Evolutionary conservation across 92 coral and sea anemone genomes (phyloP).

Genomic region (Epizoanthus illoricatus): DNA sequence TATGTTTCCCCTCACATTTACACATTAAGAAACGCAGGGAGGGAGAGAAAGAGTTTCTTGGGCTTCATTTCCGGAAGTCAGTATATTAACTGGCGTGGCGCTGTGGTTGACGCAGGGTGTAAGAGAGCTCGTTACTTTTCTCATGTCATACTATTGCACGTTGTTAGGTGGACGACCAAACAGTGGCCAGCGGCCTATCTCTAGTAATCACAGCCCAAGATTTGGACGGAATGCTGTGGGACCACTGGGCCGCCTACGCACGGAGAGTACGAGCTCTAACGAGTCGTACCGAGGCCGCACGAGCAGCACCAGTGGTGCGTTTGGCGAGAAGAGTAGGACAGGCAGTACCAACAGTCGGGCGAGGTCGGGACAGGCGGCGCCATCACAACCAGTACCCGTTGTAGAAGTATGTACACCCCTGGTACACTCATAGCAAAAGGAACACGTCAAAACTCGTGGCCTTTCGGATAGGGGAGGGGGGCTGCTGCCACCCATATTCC

Average conservation of each 20-base stretch:
- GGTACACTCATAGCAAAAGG: neutral
- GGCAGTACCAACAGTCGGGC: constrained; percentile 8
- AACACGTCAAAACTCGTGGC: too few relatives aligned
- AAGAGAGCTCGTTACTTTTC: too few relatives aligned
- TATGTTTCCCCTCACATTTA: neutral
- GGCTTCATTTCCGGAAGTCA: too few relatives aligned
- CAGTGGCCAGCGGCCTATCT: constrained; percentile 66
- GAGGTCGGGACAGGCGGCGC: neutral
- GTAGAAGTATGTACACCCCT: constrained; percentile 64
- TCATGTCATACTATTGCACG: neutral
- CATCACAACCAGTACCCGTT: constrained; percentile 49
- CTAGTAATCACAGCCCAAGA: constrained; percentile 68
- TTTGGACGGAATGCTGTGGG: constrained; percentile 68
- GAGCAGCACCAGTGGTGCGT: constrained; percentile 16
- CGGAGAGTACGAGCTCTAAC: constrained; percentile 41
- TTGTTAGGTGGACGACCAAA: constrained; percentile 57
- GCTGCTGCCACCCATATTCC: too few relatives aligned
- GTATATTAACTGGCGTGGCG: too few relatives aligned
- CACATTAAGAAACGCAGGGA: too few relatives aligned
- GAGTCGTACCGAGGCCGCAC: constrained; percentile 39
- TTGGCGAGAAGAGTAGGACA: constrained; percentile 10
- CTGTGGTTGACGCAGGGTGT: too few relatives aligned
- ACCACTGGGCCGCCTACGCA: constrained; percentile 52
- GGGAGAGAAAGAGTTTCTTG: too few relatives aligned
- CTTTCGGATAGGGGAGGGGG: too few relatives aligned